Conservation (phyloP, 2,113 vertebrate genomes). For the Corythoichthys intestinalis region DNA sequence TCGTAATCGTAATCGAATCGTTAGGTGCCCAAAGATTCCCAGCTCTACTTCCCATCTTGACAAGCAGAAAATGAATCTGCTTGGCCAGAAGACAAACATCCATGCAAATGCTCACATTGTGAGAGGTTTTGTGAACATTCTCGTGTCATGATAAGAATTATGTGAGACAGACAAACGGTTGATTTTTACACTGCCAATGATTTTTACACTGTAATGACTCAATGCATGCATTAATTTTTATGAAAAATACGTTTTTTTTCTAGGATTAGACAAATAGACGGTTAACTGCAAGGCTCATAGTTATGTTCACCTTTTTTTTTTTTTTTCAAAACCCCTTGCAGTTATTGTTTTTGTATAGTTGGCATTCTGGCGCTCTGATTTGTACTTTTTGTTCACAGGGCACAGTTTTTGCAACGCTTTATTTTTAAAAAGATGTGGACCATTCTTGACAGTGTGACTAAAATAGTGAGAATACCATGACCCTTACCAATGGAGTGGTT, state of each 20-base stretch:
- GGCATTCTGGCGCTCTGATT: neutral
- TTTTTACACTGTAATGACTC: constrained; percentile 15
- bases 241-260: neutral
- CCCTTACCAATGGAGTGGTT: too few relatives aligned
- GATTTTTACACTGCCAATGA: neutral
- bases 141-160: constrained; percentile 27
- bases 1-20: too few relatives aligned
- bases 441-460: neutral
- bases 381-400: neutral
- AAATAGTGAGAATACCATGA: neutral
- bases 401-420: neutral
- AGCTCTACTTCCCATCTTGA: neutral
- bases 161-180: constrained; percentile 13
- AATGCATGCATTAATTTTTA: neutral
- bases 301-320: neutral
- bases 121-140: constrained; percentile 10
- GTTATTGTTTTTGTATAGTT: neutral
- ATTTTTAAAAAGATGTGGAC: neutral
- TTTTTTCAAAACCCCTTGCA: neutral
- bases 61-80: neutral
- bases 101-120: constrained; percentile 1
- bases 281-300: neutral
- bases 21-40: too few relatives aligned
- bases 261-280: neutral
- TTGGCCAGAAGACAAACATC: constrained; percentile 1